Evolutionary conservation across 2,797 vertebrate species (phyloP), one percentile per base, ranked within the genome.

Genomic region (Mormyrus proboscirostris): DNA sequence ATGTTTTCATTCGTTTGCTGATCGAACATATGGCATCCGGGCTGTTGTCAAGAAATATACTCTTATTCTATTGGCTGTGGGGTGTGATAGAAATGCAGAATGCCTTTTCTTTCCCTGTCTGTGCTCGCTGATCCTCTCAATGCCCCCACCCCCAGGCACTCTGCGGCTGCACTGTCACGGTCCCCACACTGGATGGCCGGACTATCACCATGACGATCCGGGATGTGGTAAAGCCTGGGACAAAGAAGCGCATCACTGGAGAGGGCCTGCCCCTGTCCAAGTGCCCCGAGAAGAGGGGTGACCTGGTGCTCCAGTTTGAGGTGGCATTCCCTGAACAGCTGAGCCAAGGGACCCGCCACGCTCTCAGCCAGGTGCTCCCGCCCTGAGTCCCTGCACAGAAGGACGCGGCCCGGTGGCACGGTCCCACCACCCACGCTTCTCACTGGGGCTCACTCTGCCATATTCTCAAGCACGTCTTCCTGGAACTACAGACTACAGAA

Each of bases 251-350:
- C 62, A 96, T 99, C 16, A 88, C 90, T 0, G 97, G 97, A 33
- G 97, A 99, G 92, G 98, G 98, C 57, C 96, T 99, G 41, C 98
- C 98, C 0, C 92, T 97, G 38, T 98, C 98, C 82, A 98, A 98
- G 91, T 96, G 47, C 2, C 97, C 97, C 0, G 97, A 97, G 41
- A 97, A 97, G 91, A 96, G 97, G 1, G 98, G 98, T 0, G 98
- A 98, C 94, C 97, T 99, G 94, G 93, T 99, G 88, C 94, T 98
- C 55, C 97, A 99, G 92, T 98, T 99, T 85, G 94, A 95, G 4
- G 96, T 99, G 73, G 96, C 94, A 88, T 99, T 99, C 88, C 98
- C 98, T 0, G 97, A 99, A 41, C 95, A 96, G 92, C 93, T 99
- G 89, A 95, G 95, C 5, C 94, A 94, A 65, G 92, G 91, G 33